Evolutionary conservation across 2,888 invertebrate genomes (phyloP), one percentile per base, ranked within the genome.

Genomic region (Oligia latruncula): DNA sequence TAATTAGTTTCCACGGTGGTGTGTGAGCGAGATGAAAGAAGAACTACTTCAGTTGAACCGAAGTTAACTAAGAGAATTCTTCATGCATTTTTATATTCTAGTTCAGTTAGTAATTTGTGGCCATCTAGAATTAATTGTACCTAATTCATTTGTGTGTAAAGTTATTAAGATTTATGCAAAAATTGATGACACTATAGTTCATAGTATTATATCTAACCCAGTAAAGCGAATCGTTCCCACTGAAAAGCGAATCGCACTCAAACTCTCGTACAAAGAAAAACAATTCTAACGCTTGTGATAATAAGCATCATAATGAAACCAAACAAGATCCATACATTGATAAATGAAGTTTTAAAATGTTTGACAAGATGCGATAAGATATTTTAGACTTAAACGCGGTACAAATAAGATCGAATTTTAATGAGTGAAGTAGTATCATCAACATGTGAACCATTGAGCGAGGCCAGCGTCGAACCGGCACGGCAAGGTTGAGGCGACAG

Each of bases 401-500:
- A 46, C 8, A 29, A 77, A 87, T 88, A 92, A 83, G 87, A 84
- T 67, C 78, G 72, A 88, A 78, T 80, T 82, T 84, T 75, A 80
- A 80, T 82, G 77, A 78, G 43, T 79, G 82, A 81, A 82, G 72
- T 85, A 82, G 85, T 81, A 85, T 84, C 88, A 90, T 78, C 77
- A 82, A 60, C 91, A 92, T 92, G 92, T 92, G 91, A 93, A 92
- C 87, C 90, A 91, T 87, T 90, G 87, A 87, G 88, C 94, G 93
- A 95, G 95, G 94, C 92, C 94, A 89, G 87, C 87, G 87, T 85
- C 89, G 87, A 93, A 92, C 92, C 92, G 91, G 90, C 90, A 88
- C 83, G 81, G 88, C 95, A 95, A 95, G 95, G 95, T 94, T 95
- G 94, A 93, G 93, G 94, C 90, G 87, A 93, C 86, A 89, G 92